Evolutionary conservation across 64 coral and sea anemone species (phyloP).

Genomic region (Cladopsammia gracilis): DNA sequence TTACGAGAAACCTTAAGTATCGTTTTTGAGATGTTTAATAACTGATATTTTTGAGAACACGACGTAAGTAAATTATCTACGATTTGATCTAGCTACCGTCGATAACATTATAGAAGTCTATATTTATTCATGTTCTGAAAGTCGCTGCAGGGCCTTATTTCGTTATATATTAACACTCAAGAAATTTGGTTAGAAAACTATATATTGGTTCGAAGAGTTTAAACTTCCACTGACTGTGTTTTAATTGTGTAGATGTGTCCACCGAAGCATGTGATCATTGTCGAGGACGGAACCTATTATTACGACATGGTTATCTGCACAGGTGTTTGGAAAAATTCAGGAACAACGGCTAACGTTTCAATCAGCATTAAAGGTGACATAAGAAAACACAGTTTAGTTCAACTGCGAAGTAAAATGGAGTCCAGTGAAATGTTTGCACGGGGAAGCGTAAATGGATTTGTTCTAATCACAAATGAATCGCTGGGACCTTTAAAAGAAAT

Average conservation of each 20-base stretch:
- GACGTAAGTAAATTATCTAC: too few relatives aligned
- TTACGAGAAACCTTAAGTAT: too few relatives aligned
- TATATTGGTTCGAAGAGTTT: too few relatives aligned
- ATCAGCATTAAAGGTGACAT: slow-evolving; percentile 33
- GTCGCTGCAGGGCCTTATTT: too few relatives aligned
- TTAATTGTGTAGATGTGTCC: slow-evolving; percentile 23
- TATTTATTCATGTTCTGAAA: too few relatives aligned
- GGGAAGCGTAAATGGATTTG: slow-evolving; percentile 37
- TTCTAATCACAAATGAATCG: neutral
- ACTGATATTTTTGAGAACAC: too few relatives aligned
- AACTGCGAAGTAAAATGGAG: neutral
- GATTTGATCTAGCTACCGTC: too few relatives aligned
- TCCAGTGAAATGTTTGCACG: neutral
- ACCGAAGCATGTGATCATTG: slow-evolving; percentile 7
- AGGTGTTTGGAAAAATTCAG: slow-evolving; percentile 55
- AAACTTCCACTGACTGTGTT: neutral
- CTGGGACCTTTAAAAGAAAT: slow-evolving; percentile 29
- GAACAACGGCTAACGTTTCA: slow-evolving; percentile 54
- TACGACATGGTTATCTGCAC: slow-evolving; percentile 56
- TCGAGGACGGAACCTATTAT: neutral
- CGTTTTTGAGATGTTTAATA: too few relatives aligned
- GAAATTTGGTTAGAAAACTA: too few relatives aligned
- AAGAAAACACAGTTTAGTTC: neutral
- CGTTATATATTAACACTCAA: too few relatives aligned
- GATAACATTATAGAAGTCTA: too few relatives aligned